Percentiles rank a stretch among this genome's conserved stretches.
Conservation (phyloP, 2,113 vertebrate species). For the Ceratotherium simum region DNA sequence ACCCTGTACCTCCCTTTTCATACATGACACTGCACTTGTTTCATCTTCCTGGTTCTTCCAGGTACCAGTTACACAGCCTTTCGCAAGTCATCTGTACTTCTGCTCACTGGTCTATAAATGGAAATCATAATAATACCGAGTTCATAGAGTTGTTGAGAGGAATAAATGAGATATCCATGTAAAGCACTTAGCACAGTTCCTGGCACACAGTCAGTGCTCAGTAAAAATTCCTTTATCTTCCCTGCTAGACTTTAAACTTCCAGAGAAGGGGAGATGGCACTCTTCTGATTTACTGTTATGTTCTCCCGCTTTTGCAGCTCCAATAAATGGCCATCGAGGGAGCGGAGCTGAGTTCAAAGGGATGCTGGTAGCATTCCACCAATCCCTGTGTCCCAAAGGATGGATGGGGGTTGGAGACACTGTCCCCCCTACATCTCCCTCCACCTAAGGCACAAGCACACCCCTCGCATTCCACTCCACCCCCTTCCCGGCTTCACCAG, state of each 20-base stretch:
- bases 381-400: neutral
- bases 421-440: neutral
- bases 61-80: neutral
- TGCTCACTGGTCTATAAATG: neutral
- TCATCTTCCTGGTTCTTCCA: slow-evolving; percentile 5
- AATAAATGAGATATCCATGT: neutral
- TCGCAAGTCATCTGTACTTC: slow-evolving; percentile 15
- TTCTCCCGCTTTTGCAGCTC: neutral
- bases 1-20: neutral
- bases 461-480: neutral
- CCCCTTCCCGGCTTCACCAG: neutral
- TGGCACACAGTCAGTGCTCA: neutral
- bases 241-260: neutral
- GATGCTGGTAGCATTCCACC: neutral
- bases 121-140: slow-evolving; percentile 31
- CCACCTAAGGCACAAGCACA: neutral
- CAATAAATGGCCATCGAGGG: neutral
- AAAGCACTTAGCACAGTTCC: neutral
- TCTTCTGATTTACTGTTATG: neutral
- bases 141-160: neutral
- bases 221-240: neutral
- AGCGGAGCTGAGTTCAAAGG: neutral
- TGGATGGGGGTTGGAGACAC: neutral
- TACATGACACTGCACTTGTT: neutral
- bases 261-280: neutral